Evolutionary conservation across 2,113 vertebrate species (phyloP).

Genomic region (Prolemur simus): DNA sequence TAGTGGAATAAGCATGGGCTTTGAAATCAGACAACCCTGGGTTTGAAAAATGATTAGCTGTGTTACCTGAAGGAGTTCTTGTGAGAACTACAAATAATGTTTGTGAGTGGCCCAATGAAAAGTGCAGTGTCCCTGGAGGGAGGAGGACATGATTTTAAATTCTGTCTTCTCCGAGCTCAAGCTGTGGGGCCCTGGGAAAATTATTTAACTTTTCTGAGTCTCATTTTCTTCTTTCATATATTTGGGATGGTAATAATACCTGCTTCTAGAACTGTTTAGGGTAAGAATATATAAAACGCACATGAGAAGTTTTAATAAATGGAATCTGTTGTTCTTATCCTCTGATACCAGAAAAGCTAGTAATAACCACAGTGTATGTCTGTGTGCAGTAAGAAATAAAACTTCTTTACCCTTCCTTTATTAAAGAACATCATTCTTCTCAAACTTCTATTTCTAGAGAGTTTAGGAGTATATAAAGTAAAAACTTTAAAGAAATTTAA

Average conservation of each 20-base stretch:
- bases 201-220: neutral
- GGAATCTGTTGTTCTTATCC: neutral
- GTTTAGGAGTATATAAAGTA: neutral
- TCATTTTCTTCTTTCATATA: neutral
- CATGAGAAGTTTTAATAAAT: neutral
- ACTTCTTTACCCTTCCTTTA: neutral
- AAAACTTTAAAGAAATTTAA: conserved; percentile 10
- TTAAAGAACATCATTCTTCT: neutral
- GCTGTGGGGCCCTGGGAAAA: neutral
- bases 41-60: neutral
- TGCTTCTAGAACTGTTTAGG: neutral
- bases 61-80: neutral
- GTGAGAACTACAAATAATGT: neutral
- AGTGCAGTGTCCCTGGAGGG: neutral
- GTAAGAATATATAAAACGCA: neutral
- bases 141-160: neutral
- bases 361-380: neutral
- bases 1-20: neutral
- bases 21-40: neutral
- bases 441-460: neutral
- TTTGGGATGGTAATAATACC: neutral
- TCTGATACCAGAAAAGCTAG: neutral
- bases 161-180: neutral
- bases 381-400: neutral
- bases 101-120: neutral